phyloP scores from a whole-genome alignment of 2,797 vertebrate species.

The Sciurus carolinensis region DNA sequence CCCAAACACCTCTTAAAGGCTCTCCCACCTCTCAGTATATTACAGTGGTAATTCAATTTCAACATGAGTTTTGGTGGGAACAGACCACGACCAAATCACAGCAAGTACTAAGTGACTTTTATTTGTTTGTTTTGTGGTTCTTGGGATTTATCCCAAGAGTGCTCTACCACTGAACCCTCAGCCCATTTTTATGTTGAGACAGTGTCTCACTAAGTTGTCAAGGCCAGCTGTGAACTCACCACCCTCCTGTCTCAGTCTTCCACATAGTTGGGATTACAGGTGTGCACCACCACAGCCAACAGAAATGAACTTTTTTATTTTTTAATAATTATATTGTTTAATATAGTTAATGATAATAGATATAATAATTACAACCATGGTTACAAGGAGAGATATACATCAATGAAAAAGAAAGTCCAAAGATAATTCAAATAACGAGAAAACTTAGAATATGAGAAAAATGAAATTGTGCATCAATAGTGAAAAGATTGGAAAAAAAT shows the following conservation, averaged over 20 bases:
- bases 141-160: not conserved
- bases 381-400: not conserved
- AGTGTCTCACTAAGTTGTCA: not conserved
- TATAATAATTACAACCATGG: not conserved
- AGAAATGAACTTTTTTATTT: not conserved
- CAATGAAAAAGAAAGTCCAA: not conserved
- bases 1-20: too few relatives aligned
- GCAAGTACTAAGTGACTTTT: too few relatives aligned
- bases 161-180: not conserved
- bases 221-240: not conserved
- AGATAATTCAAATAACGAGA: not conserved
- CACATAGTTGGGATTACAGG: not conserved
- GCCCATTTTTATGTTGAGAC: not conserved
- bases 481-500: slow-evolving; percentile 17
- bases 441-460: slow-evolving; percentile 21
- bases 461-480: not conserved
- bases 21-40: too few relatives aligned
- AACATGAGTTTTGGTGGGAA: not conserved
- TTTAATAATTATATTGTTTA: too few relatives aligned
- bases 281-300: not conserved
- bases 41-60: not conserved
- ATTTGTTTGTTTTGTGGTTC: not conserved
- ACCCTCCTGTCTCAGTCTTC: not conserved
- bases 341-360: too few relatives aligned
- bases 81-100: not conserved